Evolutionary conservation across 2,888 invertebrate genomes (phyloP), one percentile per base, ranked within the genome.

Genomic region (Villa cingulata): DNA sequence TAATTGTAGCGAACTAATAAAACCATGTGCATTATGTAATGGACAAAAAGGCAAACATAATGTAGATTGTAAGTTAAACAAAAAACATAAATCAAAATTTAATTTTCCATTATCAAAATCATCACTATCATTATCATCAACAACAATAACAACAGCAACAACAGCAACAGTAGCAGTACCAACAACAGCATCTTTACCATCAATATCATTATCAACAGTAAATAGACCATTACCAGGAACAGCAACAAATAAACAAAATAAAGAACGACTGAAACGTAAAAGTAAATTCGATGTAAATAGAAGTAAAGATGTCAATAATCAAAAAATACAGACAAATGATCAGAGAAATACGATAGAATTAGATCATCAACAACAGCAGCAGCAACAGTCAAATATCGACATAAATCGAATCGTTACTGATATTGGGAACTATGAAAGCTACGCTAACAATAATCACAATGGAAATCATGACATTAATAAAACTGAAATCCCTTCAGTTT

Each of bases 1-100:
- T 63, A 76, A 77, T 60, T 87, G 86, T 59, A 49, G 60, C 39
- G 58, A 67, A 38, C 62, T 62, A 20, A 61, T 67, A 50, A 62
- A 63, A 50, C 62, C 67, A 1, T 71, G 70, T 50, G 46, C 58
- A 1, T 36, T 64, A 16, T 71, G 71, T 53, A 12, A 12, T 32
- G 66, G 66, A 4, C 59, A 65, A 43, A 66, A 64, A 45, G 65
- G 64, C 4, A 55, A 61, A 0, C 71, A 71, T 55, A 59, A 57
- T 36, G 58, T 58, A 40, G 66, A 62, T 17, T 71, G 71, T 51
- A 65, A 63, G 19, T 55, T 54, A 15, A 55, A 54, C 41, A 57
- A 54, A 52, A 59, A 58, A 53, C 39, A 53, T 17, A 56, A 53
- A 46, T 37, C 54, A 55, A 56, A 55, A 56, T 20, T 32, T 41